phyloP scores from a whole-genome alignment of 2,113 vertebrate genomes.

The Pterocles gutturalis region DNA sequence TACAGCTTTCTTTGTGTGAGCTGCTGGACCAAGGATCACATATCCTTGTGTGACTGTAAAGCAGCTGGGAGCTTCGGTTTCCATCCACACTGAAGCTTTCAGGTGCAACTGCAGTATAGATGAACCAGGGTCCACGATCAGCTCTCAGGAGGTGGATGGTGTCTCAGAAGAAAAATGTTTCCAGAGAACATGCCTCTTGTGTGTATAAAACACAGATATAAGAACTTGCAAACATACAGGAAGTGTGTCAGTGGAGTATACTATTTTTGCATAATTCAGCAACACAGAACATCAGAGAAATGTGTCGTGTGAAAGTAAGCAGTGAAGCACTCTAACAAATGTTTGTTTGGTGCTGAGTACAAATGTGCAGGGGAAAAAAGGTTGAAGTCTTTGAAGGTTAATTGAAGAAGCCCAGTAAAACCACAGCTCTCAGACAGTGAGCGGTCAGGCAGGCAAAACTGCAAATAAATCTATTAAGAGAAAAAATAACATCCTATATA shows the following conservation, averaged over 20 bases:
- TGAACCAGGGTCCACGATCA: not conserved
- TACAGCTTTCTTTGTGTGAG: not conserved
- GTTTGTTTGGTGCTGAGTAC: not conserved
- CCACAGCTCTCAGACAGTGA: not conserved
- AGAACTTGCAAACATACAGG: not conserved
- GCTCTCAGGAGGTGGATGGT: not conserved
- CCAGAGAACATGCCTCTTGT: not conserved
- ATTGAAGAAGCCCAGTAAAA: not conserved
- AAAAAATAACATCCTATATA: not conserved
- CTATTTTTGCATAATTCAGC: not conserved
- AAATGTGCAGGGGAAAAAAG: not conserved
- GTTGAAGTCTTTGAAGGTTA: not conserved
- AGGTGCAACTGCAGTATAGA: not conserved
- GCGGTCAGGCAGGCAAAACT: not conserved
- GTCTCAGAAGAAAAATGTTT: not conserved
- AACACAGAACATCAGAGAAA: accelerated
- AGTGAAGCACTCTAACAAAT: not conserved
- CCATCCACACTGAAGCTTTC: not conserved
- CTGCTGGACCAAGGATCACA: not conserved
- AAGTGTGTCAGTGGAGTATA: not conserved
- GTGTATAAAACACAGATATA: not conserved
- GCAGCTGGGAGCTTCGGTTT: not conserved
- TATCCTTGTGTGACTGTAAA: not conserved
- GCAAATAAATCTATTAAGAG: not conserved
- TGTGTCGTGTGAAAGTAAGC: not conserved